Conservation (phyloP, 2,113 vertebrate genomes). For the Erinaceus europaeus region DNA sequence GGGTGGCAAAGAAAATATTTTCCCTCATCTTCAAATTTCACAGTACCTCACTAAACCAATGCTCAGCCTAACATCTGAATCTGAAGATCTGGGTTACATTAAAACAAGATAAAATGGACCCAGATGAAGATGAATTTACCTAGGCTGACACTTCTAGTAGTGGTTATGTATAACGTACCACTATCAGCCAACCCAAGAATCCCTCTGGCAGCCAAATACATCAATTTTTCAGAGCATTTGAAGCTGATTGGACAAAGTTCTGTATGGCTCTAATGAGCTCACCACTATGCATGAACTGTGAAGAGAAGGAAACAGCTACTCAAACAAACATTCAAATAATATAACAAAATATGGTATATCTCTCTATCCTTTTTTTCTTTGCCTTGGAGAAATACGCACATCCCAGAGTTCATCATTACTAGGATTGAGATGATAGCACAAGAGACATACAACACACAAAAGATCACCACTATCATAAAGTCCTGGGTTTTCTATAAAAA, state of each 20-base stretch:
- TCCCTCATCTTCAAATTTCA: slow-evolving; percentile 47
- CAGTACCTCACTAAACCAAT: slow-evolving; percentile 26
- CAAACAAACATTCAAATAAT: neutral
- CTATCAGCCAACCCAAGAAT: slow-evolving; percentile 54
- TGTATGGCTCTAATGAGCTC: neutral
- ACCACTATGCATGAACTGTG: neutral
- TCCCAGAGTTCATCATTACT: neutral
- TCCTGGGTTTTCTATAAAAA: too few species aligned
- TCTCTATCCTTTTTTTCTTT: neutral
- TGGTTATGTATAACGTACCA: neutral
- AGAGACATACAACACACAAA: too few species aligned
- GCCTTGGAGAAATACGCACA: neutral
- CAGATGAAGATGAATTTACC: slow-evolving; percentile 44
- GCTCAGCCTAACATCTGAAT: slow-evolving; percentile 61
- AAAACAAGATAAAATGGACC: slow-evolving; percentile 56
- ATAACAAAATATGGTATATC: neutral
- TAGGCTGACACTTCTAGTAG: slow-evolving; percentile 40
- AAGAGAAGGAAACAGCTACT: neutral
- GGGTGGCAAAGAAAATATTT: neutral
- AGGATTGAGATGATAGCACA: too few species aligned
- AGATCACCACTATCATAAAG: too few species aligned
- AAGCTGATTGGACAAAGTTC: neutral
- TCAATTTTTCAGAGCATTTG: neutral
- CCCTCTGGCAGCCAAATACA: neutral
- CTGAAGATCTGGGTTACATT: slow-evolving; percentile 55